Evolutionary conservation across 2,888 invertebrate genomes (phyloP).

Genomic region (Operophtera brumata): DNA sequence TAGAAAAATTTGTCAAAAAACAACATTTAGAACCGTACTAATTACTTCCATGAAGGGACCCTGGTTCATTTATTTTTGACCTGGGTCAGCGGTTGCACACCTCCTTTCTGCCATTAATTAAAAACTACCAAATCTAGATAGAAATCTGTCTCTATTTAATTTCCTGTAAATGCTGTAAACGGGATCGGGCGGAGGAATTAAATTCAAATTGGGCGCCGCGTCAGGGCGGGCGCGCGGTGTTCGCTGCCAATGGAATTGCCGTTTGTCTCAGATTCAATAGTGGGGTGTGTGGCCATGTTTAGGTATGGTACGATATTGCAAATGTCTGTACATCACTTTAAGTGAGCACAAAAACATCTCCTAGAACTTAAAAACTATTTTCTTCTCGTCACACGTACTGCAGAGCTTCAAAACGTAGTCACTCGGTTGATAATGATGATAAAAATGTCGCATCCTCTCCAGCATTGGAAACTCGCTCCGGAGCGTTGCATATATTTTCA

Average conservation of each 20-base stretch:
- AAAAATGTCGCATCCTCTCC: neutral
- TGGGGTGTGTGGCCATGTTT: neutral
- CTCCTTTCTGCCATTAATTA: no score
- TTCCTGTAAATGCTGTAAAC: constrained; percentile 15
- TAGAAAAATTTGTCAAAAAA: no score
- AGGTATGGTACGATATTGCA: neutral
- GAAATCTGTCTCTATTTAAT: constrained; percentile 10
- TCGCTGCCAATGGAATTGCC: constrained; percentile 13
- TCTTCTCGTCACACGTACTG: no score
- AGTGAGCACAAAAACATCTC: neutral
- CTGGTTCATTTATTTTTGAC: no score
- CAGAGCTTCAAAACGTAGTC: no score
- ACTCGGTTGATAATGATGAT: no score
- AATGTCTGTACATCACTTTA: neutral
- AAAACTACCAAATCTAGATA: neutral
- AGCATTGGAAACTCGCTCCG: constrained; percentile 1
- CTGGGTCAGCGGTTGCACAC: no score
- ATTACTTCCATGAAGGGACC: no score
- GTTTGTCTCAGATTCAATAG: constrained; percentile 16
- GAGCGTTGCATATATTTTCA: constrained; percentile 23
- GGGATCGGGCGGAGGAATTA: constrained; percentile 14
- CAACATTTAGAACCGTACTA: no score
- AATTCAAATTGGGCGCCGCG: constrained; percentile 20
- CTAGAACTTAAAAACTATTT: no score
- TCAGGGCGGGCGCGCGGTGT: constrained; percentile 8